Evolutionary conservation across 2,888 invertebrate genomes (phyloP), one percentile per base, ranked within the genome.

Genomic region (Xestia ashworthii): DNA sequence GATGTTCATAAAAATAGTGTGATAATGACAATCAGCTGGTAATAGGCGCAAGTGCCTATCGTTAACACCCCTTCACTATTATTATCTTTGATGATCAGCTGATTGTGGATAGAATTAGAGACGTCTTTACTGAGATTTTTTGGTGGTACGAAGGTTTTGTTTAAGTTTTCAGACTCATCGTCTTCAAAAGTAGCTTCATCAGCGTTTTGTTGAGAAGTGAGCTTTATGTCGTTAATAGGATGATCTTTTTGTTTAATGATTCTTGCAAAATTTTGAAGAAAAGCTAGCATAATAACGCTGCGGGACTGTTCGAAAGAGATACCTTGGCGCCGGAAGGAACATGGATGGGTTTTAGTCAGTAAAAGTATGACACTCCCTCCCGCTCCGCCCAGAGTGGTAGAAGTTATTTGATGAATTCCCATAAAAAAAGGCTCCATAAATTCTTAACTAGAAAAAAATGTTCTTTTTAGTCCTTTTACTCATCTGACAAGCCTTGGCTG

Each of bases 21-120:
- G 74, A 80, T 80, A 72, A 62, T 75, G 14, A n/a, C 19, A 62
- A 80, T 80, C 80, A 74, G 74, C 67, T 72, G n/a, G 60, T 80
- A 64, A 80, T 71, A 65, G 84, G 64, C 25, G 67, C 67, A 79
- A 64, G 58, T 67, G 67, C 25, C 48, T 46, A 58, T 71, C 73
- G 46, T 68, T 64, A 71, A 60, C 44, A 82, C 55, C 55, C 32
- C 65, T 78, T 67, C 55, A 72, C 32, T 55, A 46, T 64, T 38
- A 79, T 67, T 74, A 82, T 69, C 58, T 65, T 68, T 53, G 41
- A 68, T 71, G 41, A 79, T 68, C 71, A 74, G 74, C 70, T 83
- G 84, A 71, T 79, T 83, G 19, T 53, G 38, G 9, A 46, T n/a
- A 38, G 62, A 58, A 73, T 50, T 78, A 58, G 12, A 60, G 14